Conservation (phyloP, 2,113 vertebrate species). For the Strix uralensis region DNA sequence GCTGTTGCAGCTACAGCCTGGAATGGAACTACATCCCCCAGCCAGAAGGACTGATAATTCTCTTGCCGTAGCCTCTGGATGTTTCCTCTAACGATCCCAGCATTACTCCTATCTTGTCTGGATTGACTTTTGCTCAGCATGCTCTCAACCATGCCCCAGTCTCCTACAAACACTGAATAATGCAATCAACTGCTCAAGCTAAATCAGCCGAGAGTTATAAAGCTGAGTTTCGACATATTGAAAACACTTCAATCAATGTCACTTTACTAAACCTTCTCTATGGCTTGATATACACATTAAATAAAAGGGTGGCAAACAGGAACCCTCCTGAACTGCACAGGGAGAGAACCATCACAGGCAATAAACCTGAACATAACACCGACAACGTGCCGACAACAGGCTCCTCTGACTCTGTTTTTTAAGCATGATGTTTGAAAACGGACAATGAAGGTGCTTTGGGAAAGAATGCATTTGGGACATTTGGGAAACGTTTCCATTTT, state of each 20-base stretch:
- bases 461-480: neutral
- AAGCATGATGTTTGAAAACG: neutral
- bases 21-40: neutral
- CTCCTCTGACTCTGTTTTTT: neutral
- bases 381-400: rapidly evolving
- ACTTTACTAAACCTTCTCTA: slow-evolving; percentile 31
- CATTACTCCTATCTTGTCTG: slow-evolving; percentile 33
- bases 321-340: neutral
- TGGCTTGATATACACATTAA: slow-evolving; percentile 26
- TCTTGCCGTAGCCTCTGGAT: slow-evolving; percentile 13
- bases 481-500: neutral
- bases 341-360: neutral
- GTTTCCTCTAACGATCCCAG: slow-evolving; percentile 27
- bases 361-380: neutral
- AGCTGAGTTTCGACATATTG: slow-evolving; percentile 34
- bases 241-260: slow-evolving; percentile 65
- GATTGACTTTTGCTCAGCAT: slow-evolving; percentile 56
- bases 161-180: slow-evolving; percentile 54
- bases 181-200: slow-evolving; percentile 48
- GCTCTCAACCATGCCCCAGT: slow-evolving; percentile 45
- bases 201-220: slow-evolving; percentile 53
- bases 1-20: slow-evolving; percentile 8
- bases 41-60: neutral
- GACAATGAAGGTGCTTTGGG: neutral
- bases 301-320: slow-evolving; percentile 28